Percentiles rank a stretch among this genome's conserved stretches.
Evolutionary conservation across 2,113 vertebrate species (phyloP).

Genomic region (Vulpes lagopus): DNA sequence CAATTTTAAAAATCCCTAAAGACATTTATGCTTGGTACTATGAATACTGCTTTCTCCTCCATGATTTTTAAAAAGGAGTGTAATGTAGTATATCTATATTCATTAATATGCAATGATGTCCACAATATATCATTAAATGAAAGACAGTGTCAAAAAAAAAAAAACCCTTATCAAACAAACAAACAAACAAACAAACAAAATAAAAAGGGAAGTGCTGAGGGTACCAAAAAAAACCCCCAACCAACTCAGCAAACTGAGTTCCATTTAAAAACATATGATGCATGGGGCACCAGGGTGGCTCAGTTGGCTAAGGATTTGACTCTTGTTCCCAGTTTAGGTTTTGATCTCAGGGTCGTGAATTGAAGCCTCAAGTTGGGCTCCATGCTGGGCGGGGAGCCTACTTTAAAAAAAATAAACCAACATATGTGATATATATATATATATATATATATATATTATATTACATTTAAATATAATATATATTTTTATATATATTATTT

Average conservation of each 20-base stretch:
- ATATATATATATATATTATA: not conserved
- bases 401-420: not conserved
- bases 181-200: not conserved
- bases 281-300: not conserved
- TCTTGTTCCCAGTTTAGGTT: not conserved
- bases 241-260: not conserved
- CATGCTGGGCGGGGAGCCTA: not conserved
- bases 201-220: not conserved
- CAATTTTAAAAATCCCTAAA: not conserved
- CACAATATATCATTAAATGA: not conserved
- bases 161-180: not conserved
- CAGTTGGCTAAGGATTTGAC: not conserved
- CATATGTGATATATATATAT: not conserved
- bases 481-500: not conserved
- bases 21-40: not conserved
- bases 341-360: not conserved
- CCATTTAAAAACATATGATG: not conserved
- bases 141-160: not conserved
- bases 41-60: not conserved
- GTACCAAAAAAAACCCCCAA: not conserved
- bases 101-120: not conserved
- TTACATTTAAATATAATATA: no score
- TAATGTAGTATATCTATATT: not conserved
- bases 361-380: not conserved
- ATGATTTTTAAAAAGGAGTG: not conserved